These are phyloP conservation scores for Bembecia ichneumoniformis DNA, from an alignment of 2,888 invertebrate species.

Conservation along the genomic window DNA sequence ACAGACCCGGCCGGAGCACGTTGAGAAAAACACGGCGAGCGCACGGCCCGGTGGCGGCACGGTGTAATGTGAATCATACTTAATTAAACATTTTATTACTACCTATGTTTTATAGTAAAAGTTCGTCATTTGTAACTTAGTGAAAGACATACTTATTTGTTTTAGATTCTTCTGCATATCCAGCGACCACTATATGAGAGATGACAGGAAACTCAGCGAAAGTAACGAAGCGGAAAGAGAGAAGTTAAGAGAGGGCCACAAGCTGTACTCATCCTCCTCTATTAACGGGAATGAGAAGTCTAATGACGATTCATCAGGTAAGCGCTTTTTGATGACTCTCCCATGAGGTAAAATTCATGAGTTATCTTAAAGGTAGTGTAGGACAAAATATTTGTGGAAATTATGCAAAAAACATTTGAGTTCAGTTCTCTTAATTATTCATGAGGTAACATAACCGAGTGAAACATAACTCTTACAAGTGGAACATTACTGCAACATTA, in stretches of 20 bases:
- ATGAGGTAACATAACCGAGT: no score
- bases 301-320: constrained; percentile 67
- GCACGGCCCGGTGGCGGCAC: no score
- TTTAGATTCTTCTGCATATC: constrained; percentile 59
- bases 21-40: no score
- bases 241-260: constrained; percentile 64
- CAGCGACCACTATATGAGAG: constrained; percentile 56
- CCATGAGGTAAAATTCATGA: background rate
- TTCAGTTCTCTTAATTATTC: no score
- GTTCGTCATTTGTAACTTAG: background rate
- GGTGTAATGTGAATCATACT: no score
- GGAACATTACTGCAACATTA: no score
- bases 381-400: no score
- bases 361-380: no score
- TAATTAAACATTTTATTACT: no score
- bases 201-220: constrained; percentile 62
- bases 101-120: background rate
- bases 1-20: no score
- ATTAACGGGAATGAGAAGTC: constrained; percentile 70
- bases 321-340: background rate
- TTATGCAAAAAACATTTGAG: no score
- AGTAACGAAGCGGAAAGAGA: constrained; percentile 67
- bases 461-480: no score
- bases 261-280: constrained; percentile 64
- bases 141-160: background rate